Percentiles rank a stretch among this genome's conserved stretches.
Conservation (phyloP, 1,140 invertebrate genomes). For the Caenorhabditis elegans region WBcel235 BX284605.5:4503501-4504000, state of each 20-base stretch:
- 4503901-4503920: no score
- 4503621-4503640: no score
- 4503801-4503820: not conserved
- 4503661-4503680: conserved; percentile 24
- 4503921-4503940: no score
- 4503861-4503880: not conserved
- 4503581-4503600: not conserved
- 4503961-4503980: conserved; percentile 30
- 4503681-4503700: not conserved
- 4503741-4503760: no score
- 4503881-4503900: not conserved
- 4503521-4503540: not conserved
- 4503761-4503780: conserved; percentile 29
- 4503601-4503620: no score
- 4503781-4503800: conserved; percentile 19
- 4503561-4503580: not conserved
- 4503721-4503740: no score
- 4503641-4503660: conserved; percentile 19
- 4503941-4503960: no score
- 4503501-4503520: conserved; percentile 31
- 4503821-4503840: conserved; percentile 3
- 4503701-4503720: not conserved
- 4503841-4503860: conserved; percentile 30
- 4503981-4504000: conserved; percentile 1
- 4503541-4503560: conserved; percentile 24